Percentiles rank a stretch among this genome's conserved stretches.
Evolutionary conservation across 23 tunicate genomes (phyloP).

Genomic region (Styela plicata): DNA sequence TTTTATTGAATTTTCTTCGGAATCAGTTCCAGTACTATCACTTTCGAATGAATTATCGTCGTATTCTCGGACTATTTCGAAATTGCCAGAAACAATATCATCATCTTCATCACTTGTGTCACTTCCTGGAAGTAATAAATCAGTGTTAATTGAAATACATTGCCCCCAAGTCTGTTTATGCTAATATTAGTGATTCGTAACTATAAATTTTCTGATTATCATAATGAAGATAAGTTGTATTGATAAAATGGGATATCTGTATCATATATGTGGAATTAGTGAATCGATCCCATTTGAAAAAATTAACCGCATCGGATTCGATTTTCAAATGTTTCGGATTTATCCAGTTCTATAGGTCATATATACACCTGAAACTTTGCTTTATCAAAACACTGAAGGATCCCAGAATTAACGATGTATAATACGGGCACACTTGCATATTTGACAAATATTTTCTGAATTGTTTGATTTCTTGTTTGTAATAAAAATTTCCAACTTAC

Average conservation of each 20-base stretch:
- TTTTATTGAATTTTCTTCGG: not conserved
- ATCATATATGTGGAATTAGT: too few species aligned
- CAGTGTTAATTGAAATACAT: not conserved
- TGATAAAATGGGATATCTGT: not conserved
- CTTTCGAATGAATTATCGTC: not conserved
- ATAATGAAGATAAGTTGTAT: not conserved
- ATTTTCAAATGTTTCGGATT: not conserved
- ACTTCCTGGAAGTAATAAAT: too few species aligned
- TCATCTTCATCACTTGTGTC: not conserved
- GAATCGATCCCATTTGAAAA: not conserved
- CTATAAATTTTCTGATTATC: too few species aligned
- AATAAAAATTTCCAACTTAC: not conserved
- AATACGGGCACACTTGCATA: too few species aligned
- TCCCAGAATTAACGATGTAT: not conserved
- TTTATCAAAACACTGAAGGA: not conserved
- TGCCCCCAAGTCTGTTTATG: not conserved
- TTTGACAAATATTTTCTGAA: too few species aligned
- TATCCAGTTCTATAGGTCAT: too few species aligned
- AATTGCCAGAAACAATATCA: not conserved
- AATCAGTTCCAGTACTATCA: not conserved
- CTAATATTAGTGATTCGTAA: not conserved
- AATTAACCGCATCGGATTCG: not conserved
- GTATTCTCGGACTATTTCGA: not conserved
- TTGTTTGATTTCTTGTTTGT: too few species aligned
- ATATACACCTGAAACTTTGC: too few species aligned